Evolutionary conservation across 2,797 vertebrate species (phyloP), one percentile per base, ranked within the genome.

Genomic region (Acropternis orthonyx): DNA sequence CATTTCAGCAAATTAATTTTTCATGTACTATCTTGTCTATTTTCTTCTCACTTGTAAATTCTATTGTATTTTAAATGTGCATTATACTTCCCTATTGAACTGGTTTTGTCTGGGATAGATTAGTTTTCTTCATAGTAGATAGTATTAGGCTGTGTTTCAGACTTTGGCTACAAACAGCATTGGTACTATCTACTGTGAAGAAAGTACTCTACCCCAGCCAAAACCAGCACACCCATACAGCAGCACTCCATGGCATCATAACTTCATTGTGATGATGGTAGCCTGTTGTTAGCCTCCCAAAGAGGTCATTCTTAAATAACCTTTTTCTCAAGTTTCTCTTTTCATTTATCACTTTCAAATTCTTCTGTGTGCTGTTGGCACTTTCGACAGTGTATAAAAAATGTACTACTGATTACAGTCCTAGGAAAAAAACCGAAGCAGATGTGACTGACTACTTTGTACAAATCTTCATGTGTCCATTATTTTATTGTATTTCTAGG

Each of bases 261-360:
- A 54, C 0, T 3, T 75, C 20, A 6, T 28, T 75, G 36, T 3
- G 2, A 46, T n/a, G 7, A 21, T 3, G 2, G 5, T 20, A 23
- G 28, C 51, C 23, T 12, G 9, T 43, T 55, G 9, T 23, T 68
- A 63, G 18, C 63, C 36, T 59, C 27, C 49, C 54, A 63, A 76
- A 67, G 7, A 58, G 3, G 21, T 46, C 5, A 23, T 88, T 83
- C n/a, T 72, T 91, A 51, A 80, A 48, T 18, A 79, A 20, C 21
- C 26, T 77, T 2, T 68, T 75, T 56, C 36, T 77, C 19, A 51
- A 36, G 24, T 36, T 88, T 80, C 39, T 69, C 8, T 77, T 66
- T 71, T 63, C 4, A 22, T 59, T 55, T 80, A 30, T 54, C 22
- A 22, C n/a, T 83, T 62, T 0, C 22, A 54, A 69, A 18, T 80